phyloP scores from a whole-genome alignment of 2,888 invertebrate genomes.

The Lingula anatina region DNA sequence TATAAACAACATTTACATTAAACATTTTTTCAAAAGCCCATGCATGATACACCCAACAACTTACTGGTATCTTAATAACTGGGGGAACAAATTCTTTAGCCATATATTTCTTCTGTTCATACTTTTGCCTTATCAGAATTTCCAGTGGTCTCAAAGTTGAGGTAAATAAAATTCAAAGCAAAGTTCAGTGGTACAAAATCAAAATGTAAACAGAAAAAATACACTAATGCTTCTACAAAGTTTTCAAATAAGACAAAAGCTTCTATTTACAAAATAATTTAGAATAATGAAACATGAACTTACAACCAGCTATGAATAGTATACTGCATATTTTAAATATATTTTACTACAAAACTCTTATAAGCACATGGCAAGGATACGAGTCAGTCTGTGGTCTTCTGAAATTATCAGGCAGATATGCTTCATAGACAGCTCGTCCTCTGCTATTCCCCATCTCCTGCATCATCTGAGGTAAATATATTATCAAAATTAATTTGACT shows the following conservation, averaged over 20 bases:
- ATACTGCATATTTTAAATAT: too few relatives aligned
- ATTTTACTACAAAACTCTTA: too few relatives aligned
- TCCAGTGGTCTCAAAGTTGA: constrained; percentile 69
- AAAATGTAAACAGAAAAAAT: too few relatives aligned
- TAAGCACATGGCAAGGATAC: constrained; percentile 45
- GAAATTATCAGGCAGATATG: constrained; percentile 91
- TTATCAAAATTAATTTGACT: too few relatives aligned
- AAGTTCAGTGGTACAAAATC: too few relatives aligned
- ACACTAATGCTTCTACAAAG: too few relatives aligned
- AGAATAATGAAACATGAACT: too few relatives aligned
- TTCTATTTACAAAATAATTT: too few relatives aligned
- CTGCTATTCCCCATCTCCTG: constrained; percentile 96
- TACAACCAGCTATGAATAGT: too few relatives aligned
- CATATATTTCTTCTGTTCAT: constrained; percentile 97
- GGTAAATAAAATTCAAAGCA: too few relatives aligned
- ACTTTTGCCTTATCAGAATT: constrained; percentile 94
- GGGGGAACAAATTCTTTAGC: constrained; percentile 95
- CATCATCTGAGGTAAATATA: constrained; percentile 60
- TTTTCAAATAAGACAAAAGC: too few relatives aligned
- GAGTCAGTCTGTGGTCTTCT: constrained; percentile 73
- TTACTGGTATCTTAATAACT: constrained; percentile 59
- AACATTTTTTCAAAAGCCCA: neutral
- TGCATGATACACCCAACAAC: constrained; percentile 17
- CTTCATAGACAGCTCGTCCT: constrained; percentile 95
- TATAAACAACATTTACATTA: constrained; percentile 1